A percentile compares a stretch with the other conserved stretches of the same genome.
Evolutionary conservation across 1,140 invertebrate genomes (phyloP).

Genomic region (honey bee (Apis mellifera)): Amel_HAv3.1 CM009943.2:6375501-6376000

Average conservation of each 20-base stretch:
- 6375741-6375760: conserved; percentile 66
- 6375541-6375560: not conserved
- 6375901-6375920: conserved; percentile 44
- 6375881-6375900: conserved; percentile 35
- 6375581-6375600: conserved; percentile 10
- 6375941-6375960: not conserved
- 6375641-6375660: conserved; percentile 65
- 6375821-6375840: not conserved
- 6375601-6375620: conserved; percentile 28
- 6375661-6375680: conserved; percentile 38
- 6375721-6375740: conserved; percentile 69
- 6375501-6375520: conserved; percentile 41
- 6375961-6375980: not conserved
- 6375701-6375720: conserved; percentile 51
- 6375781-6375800: conserved; percentile 62
- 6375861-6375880: not conserved
- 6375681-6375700: conserved; percentile 37
- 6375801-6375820: conserved; percentile 23
- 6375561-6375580: not conserved
- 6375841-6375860: not conserved
- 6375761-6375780: conserved; percentile 52
- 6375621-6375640: conserved; percentile 67
- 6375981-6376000: not conserved
- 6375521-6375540: not conserved
- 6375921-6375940: conserved; percentile 47